Conservation (phyloP, 1,140 invertebrate species). For the Diuraphis noxia region DNA sequence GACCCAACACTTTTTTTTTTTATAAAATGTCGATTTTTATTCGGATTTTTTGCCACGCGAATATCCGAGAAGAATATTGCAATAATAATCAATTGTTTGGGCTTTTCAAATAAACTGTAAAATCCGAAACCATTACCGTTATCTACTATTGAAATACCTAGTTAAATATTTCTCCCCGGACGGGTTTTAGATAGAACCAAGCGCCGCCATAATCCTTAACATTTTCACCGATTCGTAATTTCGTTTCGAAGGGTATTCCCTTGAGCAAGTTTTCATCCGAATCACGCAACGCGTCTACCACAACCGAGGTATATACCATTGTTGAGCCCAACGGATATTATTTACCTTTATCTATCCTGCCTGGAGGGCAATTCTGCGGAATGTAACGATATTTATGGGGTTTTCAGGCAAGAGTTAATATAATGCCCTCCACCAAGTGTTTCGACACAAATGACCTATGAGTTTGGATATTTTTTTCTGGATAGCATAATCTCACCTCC, state of each 20-base stretch:
- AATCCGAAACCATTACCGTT: neutral
- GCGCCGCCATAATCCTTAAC: slow-evolving; percentile 2
- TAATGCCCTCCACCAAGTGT: neutral
- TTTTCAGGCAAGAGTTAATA: neutral
- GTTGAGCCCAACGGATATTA: slow-evolving; percentile 19
- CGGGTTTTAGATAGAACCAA: neutral
- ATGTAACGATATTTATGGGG: slow-evolving; percentile 24
- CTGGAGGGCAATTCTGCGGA: slow-evolving; percentile 11
- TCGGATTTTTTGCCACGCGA: neutral
- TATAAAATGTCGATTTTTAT: neutral
- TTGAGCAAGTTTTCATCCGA: slow-evolving; percentile 27
- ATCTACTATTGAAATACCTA: neutral
- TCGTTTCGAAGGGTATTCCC: slow-evolving; percentile 35
- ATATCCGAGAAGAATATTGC: neutral
- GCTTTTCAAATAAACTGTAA: slow-evolving; percentile 7
- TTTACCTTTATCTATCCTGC: slow-evolving; percentile 35
- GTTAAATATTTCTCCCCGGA: slow-evolving; percentile 29
- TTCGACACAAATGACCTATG: slow-evolving; percentile 10
- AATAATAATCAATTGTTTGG: slow-evolving; percentile 27
- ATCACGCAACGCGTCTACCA: neutral
- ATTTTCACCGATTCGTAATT: slow-evolving; percentile 25
- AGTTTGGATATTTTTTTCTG: neutral
- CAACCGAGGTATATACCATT: slow-evolving; percentile 19
- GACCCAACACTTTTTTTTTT: neutral
- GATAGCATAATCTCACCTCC: neutral